Conservation (phyloP, 2,113 vertebrate genomes). For the Nymphicus hollandicus region DNA sequence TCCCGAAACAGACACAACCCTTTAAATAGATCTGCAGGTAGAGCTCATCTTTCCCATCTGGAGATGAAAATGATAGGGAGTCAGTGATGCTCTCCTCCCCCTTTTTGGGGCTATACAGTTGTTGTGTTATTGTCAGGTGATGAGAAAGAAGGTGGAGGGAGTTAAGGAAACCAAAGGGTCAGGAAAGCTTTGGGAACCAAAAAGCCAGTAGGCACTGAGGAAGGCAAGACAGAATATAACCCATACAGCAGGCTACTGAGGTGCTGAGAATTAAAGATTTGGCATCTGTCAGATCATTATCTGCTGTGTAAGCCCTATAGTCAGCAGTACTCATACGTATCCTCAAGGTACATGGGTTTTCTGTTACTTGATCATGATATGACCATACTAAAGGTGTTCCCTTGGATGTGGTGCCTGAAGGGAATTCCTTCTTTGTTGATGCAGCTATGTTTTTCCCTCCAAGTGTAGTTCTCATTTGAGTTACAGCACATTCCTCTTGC, state of each 20-base stretch:
- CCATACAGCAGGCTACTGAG: background rate
- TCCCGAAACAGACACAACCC: constrained; percentile 11
- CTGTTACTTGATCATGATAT: background rate
- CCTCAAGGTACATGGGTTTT: background rate
- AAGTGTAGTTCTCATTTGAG: background rate
- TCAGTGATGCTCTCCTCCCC: constrained; percentile 26
- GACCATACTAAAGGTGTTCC: background rate
- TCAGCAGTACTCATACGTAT: background rate
- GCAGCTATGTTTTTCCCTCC: background rate
- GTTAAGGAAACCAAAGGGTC: background rate
- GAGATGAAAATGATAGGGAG: constrained; percentile 52
- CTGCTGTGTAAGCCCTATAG: background rate
- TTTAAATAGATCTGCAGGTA: constrained; percentile 41
- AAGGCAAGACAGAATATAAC: background rate
- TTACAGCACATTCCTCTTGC: background rate
- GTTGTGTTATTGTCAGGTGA: background rate
- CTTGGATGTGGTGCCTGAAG: background rate
- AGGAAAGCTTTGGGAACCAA: background rate
- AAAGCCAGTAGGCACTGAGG: background rate
- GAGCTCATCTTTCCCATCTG: constrained; percentile 37
- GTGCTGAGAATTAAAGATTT: background rate
- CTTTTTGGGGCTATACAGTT: background rate
- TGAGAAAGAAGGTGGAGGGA: background rate
- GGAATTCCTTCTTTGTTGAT: background rate
- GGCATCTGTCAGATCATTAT: background rate